Base-by-base conservation (phyloP, 2,888 invertebrate genomes). In the Lamellibrachia columna region DNA sequence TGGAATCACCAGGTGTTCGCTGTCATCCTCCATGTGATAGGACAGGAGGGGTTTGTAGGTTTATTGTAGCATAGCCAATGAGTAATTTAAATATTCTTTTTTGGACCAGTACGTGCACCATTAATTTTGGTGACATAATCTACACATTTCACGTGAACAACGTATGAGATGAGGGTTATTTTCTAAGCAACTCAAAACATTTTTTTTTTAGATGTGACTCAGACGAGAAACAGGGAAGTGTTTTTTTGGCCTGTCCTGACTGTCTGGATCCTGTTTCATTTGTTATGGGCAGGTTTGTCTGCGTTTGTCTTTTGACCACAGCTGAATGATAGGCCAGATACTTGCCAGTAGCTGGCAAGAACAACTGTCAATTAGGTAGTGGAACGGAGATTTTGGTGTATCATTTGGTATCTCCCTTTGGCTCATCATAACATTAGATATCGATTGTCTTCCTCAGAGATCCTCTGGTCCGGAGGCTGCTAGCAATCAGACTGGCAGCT, bases 381-480 rank as follows among this genome's bases (percentile, higher is more conserved):
- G 75, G 75, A 75, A 75, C 75, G 75, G 75, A 75, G 75, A n/a
- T 22, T 22, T 75, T 6, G 75, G 15, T 75, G 22, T 75, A 75
- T 75, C 75, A 75, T 75, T 75, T 75, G n/a, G 75, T n/a, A 22
- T 75, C 75, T 75, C n/a, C 75, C 75, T 75, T 75, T 75, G n/a
- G 75, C 75, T 75, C 75, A 75, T 75, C 75, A 75, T 75, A 75
- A 75, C 75, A 75, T 75, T 75, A 75, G 75, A 75, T 75, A 75
- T 75, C n/a, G 75, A 75, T 75, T 75, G 75, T 75, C 75, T 75
- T 75, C 75, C 22, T 22, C 22, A n/a, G 15, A 75, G 75, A 75
- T 75, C 75, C 75, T 75, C 75, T 3, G 22, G 75, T 75, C 75
- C 22, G 75, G 75, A 75, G 75, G n/a, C 22, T 22, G 75, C 75